Percentiles rank a stretch among this genome's conserved stretches.
phyloP scores from a whole-genome alignment of 2,797 vertebrate genomes.

The Erpetoichthys calabaricus region DNA sequence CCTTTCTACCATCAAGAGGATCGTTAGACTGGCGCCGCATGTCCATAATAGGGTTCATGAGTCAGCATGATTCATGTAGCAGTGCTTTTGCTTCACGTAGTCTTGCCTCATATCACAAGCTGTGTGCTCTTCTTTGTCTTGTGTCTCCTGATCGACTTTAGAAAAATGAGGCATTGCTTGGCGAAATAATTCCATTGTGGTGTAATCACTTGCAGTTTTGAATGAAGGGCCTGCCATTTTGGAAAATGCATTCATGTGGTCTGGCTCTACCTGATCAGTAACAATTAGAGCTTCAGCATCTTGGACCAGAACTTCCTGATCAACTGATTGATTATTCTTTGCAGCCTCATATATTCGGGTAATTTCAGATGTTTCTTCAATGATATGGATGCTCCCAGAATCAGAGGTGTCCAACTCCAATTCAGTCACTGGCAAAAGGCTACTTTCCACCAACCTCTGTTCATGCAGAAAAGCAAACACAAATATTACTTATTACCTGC shows the following conservation, averaged over 20 bases:
- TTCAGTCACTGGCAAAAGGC: no score
- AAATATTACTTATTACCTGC: no score
- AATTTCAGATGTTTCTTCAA: constrained; percentile 24
- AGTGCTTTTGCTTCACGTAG: constrained; percentile 36
- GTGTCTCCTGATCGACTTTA: constrained; percentile 4
- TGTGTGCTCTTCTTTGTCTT: constrained; percentile 8
- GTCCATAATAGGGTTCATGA: no score
- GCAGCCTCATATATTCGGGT: not conserved
- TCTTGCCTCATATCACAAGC: constrained; percentile 19
- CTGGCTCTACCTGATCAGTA: not conserved
- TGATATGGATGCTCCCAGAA: constrained; percentile 36
- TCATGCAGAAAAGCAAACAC: no score
- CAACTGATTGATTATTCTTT: not conserved
- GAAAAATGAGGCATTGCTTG: constrained; percentile 24
- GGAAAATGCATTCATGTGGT: constrained; percentile 1
- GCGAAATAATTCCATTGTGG: constrained; percentile 60
- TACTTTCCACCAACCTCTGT: no score
- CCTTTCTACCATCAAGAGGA: no score
- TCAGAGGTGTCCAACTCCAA: constrained; percentile 34
- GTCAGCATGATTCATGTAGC: no score
- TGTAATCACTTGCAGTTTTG: constrained; percentile 38
- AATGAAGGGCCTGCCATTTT: constrained; percentile 12
- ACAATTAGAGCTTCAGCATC: not conserved
- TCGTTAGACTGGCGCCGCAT: no score
- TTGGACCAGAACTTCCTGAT: not conserved